These are phyloP conservation scores for Desmodus rotundus DNA, from an alignment of 2,113 vertebrate species.

Conservation along the genomic window DNA sequence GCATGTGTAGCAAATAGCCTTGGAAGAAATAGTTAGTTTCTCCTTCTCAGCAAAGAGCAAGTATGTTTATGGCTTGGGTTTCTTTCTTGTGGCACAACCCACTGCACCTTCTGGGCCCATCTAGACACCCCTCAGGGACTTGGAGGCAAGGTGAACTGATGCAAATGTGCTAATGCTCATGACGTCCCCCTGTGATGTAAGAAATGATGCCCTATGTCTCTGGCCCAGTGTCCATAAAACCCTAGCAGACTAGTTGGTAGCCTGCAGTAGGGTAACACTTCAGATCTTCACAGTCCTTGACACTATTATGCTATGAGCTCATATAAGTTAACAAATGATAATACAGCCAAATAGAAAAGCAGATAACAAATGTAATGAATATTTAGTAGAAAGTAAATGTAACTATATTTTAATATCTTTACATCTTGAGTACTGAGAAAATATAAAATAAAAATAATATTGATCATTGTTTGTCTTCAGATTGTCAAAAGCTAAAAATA, in stretches of 20 bases:
- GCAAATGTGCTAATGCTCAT: too few species aligned
- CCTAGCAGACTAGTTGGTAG: not conserved
- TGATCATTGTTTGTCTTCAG: not conserved
- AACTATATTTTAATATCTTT: not conserved
- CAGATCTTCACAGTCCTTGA: not conserved
- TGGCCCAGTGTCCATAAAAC: not conserved
- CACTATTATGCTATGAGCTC: not conserved
- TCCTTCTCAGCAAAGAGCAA: not conserved
- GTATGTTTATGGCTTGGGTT: not conserved
- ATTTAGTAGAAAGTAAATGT: not conserved
- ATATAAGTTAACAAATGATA: not conserved
- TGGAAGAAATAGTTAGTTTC: not conserved
- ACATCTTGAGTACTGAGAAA: not conserved
- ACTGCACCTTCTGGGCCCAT: not conserved
- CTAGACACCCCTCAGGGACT: not conserved
- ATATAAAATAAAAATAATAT: constrained; percentile 18
- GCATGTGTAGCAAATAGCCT: not conserved
- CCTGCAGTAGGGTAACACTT: not conserved
- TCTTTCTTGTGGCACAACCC: not conserved
- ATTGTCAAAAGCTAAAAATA: constrained; percentile 5
- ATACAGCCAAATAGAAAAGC: not conserved
- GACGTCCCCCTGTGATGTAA: not conserved
- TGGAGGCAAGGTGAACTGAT: not conserved
- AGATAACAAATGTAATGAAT: not conserved
- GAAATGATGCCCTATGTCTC: not conserved